These are phyloP conservation scores for Carcina quercana DNA, from an alignment of 2,888 invertebrate species.

Conservation along the genomic window DNA sequence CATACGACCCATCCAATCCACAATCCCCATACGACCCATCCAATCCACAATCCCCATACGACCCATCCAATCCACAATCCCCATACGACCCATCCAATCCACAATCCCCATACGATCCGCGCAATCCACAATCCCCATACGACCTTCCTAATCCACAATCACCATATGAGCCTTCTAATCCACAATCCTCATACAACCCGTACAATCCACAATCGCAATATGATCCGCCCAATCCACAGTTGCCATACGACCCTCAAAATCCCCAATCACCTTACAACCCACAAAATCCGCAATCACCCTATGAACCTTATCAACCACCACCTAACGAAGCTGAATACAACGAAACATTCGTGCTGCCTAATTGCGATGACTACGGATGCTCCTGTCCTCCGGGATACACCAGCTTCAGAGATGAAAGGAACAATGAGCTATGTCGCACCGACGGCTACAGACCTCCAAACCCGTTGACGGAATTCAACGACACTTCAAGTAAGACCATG, in stretches of 20 bases:
- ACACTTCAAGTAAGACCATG: constrained; percentile 36
- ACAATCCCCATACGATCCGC: constrained; percentile 1
- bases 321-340: constrained; percentile 48
- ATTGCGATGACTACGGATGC: constrained; percentile 41
- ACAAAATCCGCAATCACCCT: neutral
- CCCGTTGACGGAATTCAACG: constrained; percentile 18
- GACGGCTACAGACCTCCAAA: constrained; percentile 20
- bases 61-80: constrained; percentile 10
- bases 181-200: constrained; percentile 2
- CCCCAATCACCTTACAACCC: neutral
- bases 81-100: constrained; percentile 9
- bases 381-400: constrained; percentile 50
- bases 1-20: neutral
- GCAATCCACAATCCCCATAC: constrained; percentile 8
- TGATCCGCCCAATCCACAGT: constrained; percentile 3
- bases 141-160: constrained; percentile 5
- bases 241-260: neutral
- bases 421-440: constrained; percentile 47
- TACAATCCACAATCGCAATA: constrained; percentile 16
- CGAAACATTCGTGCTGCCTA: constrained; percentile 44
- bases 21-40: neutral
- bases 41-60: neutral
- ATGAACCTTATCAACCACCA: constrained; percentile 6
- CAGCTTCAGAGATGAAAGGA: constrained; percentile 38
- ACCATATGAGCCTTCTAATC: constrained; percentile 1